phyloP scores from a whole-genome alignment of 2,888 invertebrate genomes.

The Cosmia pyralina region DNA sequence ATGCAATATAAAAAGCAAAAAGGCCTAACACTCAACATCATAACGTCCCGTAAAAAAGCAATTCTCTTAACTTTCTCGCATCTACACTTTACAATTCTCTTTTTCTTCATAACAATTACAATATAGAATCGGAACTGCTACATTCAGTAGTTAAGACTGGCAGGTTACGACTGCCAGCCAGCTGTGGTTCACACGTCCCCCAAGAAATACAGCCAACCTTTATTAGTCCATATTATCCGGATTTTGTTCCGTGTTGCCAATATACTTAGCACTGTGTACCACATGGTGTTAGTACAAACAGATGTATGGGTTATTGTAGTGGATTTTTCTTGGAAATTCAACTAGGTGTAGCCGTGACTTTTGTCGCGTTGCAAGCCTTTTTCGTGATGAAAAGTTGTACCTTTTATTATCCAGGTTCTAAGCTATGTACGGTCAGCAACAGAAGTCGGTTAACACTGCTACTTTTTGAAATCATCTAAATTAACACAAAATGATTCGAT shows the following conservation, averaged over 20 bases:
- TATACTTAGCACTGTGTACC: conserved; percentile 56
- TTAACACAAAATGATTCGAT: no score
- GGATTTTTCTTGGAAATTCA: conserved; percentile 11
- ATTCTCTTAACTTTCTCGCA: neutral
- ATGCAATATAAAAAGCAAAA: conserved; percentile 5
- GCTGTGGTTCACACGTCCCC: conserved; percentile 81
- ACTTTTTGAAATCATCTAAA: no score
- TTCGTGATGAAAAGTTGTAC: neutral
- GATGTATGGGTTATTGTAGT: conserved; percentile 23
- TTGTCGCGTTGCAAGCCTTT: neutral
- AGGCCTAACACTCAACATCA: neutral
- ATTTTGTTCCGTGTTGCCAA: conserved; percentile 66
- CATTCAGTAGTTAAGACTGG: conserved; percentile 58
- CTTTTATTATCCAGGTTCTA: neutral
- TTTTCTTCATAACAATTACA: conserved; percentile 53
- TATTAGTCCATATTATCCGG: conserved; percentile 77
- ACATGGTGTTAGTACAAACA: conserved; percentile 46
- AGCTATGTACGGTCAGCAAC: no score
- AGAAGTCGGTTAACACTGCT: no score
- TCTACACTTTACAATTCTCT: conserved; percentile 8
- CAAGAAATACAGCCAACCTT: conserved; percentile 79
- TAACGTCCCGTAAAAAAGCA: neutral
- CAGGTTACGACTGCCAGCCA: conserved; percentile 77
- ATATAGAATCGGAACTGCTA: conserved; percentile 59
- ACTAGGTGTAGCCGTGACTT: neutral